Base-by-base conservation (phyloP, 1,140 invertebrate species). In the Drosophila bifasciata region DNA sequence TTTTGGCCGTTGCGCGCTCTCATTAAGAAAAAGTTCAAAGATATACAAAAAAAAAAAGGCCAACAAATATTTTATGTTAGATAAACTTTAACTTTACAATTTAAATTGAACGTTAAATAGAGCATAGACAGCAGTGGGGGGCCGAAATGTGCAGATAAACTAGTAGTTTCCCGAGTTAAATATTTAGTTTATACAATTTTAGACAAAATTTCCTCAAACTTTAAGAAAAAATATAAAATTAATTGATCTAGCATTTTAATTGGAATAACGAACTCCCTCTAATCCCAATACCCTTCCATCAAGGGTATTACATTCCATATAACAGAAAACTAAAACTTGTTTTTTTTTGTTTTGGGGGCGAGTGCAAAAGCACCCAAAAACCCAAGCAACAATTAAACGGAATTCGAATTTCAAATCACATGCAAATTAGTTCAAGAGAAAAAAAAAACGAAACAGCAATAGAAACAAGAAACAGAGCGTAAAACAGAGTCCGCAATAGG, bases 351-450 rank as follows among this genome's bases (percentile, higher is more conserved):
- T 55, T 21, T 25, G 9, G 4, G 32, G 11, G 57, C 58, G 58
- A 61, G 58, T 61, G 58, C 58, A 61, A 61, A 61, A 58, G 58
- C 58, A 58, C 58, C 15, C 9, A 41, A 60, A 40, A 11, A 13
- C 32, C 32, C 58, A 25, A 28, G 13, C 57, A 7, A 39, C 51
- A 40, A 60, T 60, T 28, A 40, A 40, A 23, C 7, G 32, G 15
- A 60, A 57, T 60, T 57, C 32, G 32, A 60, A 57, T 60, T 57
- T 57, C 4, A 60, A 60, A 40, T 40, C 19, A 60, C 15, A 60
- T 60, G 28, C 32, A 60, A 60, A 57, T 40, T 39, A 32, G 0
- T 19, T 36, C 11, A 36, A 36, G 32, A 36, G 11, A 36, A 32
- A 32, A 36, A 32, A 32, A 28, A 32, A 11, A 36, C 19, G 32